A percentile compares a stretch with the other conserved stretches of the same genome.
These are phyloP conservation scores for Maniola hyperantus DNA, from an alignment of 2,888 invertebrate genomes.

Conservation along the genomic window DNA sequence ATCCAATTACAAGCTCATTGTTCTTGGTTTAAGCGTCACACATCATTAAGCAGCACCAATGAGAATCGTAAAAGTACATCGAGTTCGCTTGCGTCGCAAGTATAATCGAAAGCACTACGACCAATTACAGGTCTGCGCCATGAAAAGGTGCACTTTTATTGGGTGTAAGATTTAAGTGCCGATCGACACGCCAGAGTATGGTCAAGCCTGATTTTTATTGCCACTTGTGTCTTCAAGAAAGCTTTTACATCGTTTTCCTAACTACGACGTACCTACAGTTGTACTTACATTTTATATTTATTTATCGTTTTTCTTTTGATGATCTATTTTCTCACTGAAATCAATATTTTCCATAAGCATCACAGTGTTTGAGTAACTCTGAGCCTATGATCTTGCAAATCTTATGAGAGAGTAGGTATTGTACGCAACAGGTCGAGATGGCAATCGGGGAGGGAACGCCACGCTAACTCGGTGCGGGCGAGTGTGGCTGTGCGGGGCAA, in stretches of 20 bases:
- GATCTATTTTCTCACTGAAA: not conserved
- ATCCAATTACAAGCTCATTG: conserved; percentile 75
- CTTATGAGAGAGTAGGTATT: too few species aligned
- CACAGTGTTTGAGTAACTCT: too few species aligned
- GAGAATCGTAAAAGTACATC: conserved; percentile 75
- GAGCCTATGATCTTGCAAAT: not conserved
- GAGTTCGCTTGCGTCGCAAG: conserved; percentile 54
- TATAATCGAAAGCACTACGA: conserved; percentile 66
- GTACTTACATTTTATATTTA: not conserved
- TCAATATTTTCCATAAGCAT: not conserved
- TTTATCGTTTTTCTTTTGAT: not conserved
- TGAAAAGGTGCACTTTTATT: conserved; percentile 76
- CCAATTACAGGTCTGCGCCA: conserved; percentile 74
- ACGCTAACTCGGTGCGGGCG: too few species aligned
- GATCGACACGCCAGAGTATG: conserved; percentile 70
- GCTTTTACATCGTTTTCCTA: conserved; percentile 3
- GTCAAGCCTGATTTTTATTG: conserved; percentile 72
- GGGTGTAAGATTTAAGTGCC: conserved; percentile 81
- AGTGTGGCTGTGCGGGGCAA: too few species aligned
- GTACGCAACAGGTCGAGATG: too few species aligned
- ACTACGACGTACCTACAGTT: not conserved
- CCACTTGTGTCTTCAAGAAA: conserved; percentile 41
- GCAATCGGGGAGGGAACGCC: too few species aligned
- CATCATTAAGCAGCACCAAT: conserved; percentile 78
- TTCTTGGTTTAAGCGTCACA: conserved; percentile 71